Base-by-base conservation (phyloP, 2,888 invertebrate species). In the Caenorhabditis drosophilae region DNA sequence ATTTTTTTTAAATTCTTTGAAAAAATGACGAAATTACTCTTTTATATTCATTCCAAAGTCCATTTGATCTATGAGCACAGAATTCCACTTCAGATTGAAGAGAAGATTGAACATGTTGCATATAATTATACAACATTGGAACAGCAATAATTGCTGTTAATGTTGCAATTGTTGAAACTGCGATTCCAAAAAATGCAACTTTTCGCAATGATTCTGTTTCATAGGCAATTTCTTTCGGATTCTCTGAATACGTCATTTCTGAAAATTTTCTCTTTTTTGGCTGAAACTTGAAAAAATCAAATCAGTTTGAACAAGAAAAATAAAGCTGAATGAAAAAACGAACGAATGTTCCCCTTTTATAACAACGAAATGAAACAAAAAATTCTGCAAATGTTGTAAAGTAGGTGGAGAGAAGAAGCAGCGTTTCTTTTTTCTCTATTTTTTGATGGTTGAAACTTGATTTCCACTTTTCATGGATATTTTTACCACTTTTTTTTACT, bases 121-220 rank as follows among this genome's bases (percentile, higher is more conserved):
- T 66, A 63, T 76, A 76, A 69, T 76, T 74, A 64, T 75, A 76
- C 35, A 76, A 52, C 74, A 76, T 71, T 34, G 76, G 76, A 12
- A 76, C 72, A 52, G 70, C 73, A 45, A 76, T 54, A 54, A 76
- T 71, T 20, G 74, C 74, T 12, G 74, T 70, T 55, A 75, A 41
- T 15, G 73, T 76, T 48, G 76, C 76, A 35, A 76, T 67, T 7
- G 75, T 75, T 25, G 73, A 73, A 45, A 76, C 62, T 50, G 74
- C 72, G 44, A 76, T 67, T 63, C 76, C 76, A 53, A 67, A 70
- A 67, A 70, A 70, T 26, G 70, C 70, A 25, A 70, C 59, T 57
- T 67, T 67, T 15, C 67, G 63, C 48, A 70, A 61, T 42, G 54
- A 59, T 56, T 70, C 70, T 12, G 70, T 64, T 55, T 70, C 70